Base-by-base conservation (phyloP, 2,113 vertebrate genomes). In the Nyctibius bracteatus region DNA sequence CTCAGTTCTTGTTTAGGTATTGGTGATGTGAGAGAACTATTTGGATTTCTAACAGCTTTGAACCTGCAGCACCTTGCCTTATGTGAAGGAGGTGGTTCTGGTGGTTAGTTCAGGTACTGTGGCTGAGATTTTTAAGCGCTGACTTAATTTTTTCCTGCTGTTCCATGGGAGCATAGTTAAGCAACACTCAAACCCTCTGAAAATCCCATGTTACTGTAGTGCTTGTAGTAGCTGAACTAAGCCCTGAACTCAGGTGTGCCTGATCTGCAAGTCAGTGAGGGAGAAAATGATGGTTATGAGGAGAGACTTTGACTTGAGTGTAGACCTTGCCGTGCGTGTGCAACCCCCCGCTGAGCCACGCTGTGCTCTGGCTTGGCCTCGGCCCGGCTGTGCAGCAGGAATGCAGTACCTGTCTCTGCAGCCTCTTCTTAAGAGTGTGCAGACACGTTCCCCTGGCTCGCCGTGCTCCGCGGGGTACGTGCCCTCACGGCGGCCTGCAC, bases 401-500 rank as follows among this genome's bases (percentile, higher is more conserved):
- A 20, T 4, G 16, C 30, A 10, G 55, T 14, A 3, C 33, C 31
- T 22, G 41, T 30, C 39, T 22, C 63, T 77, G 57, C 57, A 70
- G 57, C 30, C 49, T 31, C 55, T 22, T 59, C 52, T 31, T 31
- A 28, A 1, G 51, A 28, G 39, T 2, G 30, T 31, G 25, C n/a
- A 59, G 44, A 35, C n/a, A 14, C 14, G 70, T 35, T 31, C 37
- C n/a, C 17, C 28, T 31, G 20, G 5, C 43, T 31, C 2, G 0
- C 16, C 2, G 2, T 35, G 35, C 41, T 43, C 73, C 12, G 30
- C 3, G 1, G 37, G 30, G 37, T n/a, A 19, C 15, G 0, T 37
- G 52, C 33, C 57, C 43, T 1, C 13, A 7, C 37, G 13, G 57
- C 13, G 2, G 2, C 44, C 35, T 37, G 46, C 31, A 43, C 41